These are phyloP conservation scores for Rhea americana DNA, from an alignment of 2,113 vertebrate species.

Conservation along the genomic window DNA sequence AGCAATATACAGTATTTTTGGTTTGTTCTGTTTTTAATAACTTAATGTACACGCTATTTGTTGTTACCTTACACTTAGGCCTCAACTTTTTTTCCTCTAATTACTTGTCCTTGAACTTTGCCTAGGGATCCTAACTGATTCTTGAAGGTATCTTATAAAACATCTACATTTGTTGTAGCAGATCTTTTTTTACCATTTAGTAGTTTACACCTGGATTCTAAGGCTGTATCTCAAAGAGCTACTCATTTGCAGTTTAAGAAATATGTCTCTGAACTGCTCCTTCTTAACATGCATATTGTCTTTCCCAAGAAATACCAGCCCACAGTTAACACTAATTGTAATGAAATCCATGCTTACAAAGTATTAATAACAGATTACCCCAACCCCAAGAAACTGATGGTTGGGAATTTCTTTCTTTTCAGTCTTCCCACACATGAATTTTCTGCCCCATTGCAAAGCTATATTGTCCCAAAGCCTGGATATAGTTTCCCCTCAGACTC, in stretches of 20 bases:
- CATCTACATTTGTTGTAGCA: not conserved
- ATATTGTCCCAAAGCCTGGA: not conserved
- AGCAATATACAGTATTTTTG: not conserved
- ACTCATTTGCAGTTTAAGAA: not conserved
- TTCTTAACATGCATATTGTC: not conserved
- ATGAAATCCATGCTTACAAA: not conserved
- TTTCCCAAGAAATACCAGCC: not conserved
- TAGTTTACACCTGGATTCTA: not conserved
- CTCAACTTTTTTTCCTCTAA: not conserved
- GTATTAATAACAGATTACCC: not conserved
- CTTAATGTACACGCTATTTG: not conserved
- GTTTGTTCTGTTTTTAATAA: not conserved
- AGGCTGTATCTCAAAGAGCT: not conserved
- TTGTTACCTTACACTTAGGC: not conserved
- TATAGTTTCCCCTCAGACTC: not conserved
- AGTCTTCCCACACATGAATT: not conserved
- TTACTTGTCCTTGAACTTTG: not conserved
- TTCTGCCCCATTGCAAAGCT: not conserved
- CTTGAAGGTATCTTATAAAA: not conserved
- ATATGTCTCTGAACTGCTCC: not conserved
- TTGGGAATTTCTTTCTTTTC: not conserved
- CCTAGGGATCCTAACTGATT: not conserved
- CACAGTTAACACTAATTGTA: not conserved
- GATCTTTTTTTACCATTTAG: not conserved
- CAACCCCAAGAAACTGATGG: not conserved